A percentile compares a stretch with the other conserved stretches of the same genome.
Evolutionary conservation across 2,888 invertebrate genomes (phyloP).

Genomic region (Drosophila greeni): DNA sequence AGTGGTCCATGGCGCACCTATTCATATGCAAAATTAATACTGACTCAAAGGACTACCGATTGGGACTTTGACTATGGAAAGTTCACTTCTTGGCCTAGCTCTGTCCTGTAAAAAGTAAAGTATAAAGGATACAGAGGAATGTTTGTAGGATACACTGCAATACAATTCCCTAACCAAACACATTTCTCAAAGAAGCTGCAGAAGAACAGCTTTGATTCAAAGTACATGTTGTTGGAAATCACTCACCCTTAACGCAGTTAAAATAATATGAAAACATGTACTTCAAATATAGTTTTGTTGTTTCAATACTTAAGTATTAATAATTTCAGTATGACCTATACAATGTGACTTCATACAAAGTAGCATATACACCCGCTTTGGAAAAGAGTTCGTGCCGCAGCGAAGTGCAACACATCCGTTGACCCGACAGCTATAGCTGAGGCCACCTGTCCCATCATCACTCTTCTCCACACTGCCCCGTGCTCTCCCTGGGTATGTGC

Average conservation of each 20-base stretch:
- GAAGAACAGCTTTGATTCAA: not conserved
- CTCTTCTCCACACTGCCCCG: slow-evolving; percentile 9
- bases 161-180: not conserved
- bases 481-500: slow-evolving; percentile 13
- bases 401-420: slow-evolving; percentile 49
- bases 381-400: not conserved
- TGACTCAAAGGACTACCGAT: slow-evolving; percentile 12
- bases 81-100: slow-evolving; percentile 10
- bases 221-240: not conserved
- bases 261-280: not conserved
- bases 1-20: slow-evolving; percentile 38
- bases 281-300: not conserved
- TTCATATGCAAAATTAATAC: slow-evolving; percentile 66
- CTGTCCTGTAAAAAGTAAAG: slow-evolving; percentile 24
- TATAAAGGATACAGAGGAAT: not conserved
- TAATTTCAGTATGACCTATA: not conserved
- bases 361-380: not conserved
- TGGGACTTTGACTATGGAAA: slow-evolving; percentile 15
- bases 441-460: slow-evolving; percentile 10
- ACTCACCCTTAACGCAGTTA: not conserved
- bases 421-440: slow-evolving; percentile 41
- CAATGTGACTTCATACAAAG: not conserved
- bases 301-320: not conserved
- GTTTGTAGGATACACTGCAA: not conserved
- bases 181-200: not conserved